Conservation (phyloP, 1,140 invertebrate genomes). For the Glossosoma conforme region DNA sequence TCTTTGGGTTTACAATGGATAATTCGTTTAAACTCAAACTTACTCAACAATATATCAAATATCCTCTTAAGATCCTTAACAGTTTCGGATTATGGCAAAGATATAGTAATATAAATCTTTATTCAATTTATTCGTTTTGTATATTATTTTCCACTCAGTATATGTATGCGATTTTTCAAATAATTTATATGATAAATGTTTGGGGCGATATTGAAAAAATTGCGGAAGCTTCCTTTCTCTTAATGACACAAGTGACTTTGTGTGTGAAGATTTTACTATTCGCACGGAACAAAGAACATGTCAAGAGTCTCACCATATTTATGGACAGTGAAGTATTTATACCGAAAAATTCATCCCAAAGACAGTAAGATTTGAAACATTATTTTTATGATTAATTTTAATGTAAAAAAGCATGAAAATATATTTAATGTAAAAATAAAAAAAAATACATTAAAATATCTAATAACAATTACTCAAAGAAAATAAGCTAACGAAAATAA, state of each 20-base stretch:
- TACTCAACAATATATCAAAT: constrained; percentile 16
- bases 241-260: constrained; percentile 26
- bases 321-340: constrained; percentile 19
- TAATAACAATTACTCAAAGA: too few species aligned
- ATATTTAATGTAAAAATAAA: too few species aligned
- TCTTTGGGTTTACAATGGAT: too few species aligned
- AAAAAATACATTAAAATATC: too few species aligned
- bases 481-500: too few species aligned
- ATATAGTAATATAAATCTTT: constrained; percentile 6
- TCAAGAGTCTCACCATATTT: constrained; percentile 7
- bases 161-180: constrained; percentile 23
- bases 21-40: background rate
- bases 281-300: constrained; percentile 7
- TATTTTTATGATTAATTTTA: too few species aligned
- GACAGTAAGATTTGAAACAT: constrained; percentile 12
- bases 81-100: constrained; percentile 25
- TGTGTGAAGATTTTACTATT: constrained; percentile 26
- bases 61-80: constrained; percentile 17
- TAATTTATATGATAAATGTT: constrained; percentile 23
- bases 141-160: constrained; percentile 27
- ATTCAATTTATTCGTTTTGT: constrained; percentile 15
- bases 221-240: constrained; percentile 28
- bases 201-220: constrained; percentile 30
- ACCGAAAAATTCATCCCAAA: constrained; percentile 5
- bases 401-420: too few species aligned